phyloP scores from a whole-genome alignment of 2,113 vertebrate species.

The Barnardius zonarius region DNA sequence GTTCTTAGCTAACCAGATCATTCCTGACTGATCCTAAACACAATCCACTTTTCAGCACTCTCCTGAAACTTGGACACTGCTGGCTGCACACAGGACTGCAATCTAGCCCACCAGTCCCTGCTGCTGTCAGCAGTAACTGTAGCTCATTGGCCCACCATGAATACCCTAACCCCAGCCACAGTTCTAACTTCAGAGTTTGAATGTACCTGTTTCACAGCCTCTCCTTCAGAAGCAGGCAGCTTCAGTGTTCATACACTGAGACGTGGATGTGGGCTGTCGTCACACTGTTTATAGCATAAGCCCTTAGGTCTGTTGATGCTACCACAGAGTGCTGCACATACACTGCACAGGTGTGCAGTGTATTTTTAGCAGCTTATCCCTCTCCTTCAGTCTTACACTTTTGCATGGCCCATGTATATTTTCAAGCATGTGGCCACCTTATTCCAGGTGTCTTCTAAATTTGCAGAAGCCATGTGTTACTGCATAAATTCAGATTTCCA shows the following conservation, averaged over 20 bases:
- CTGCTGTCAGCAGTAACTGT: not conserved
- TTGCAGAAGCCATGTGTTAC: not conserved
- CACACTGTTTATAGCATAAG: not conserved
- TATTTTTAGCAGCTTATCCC: not conserved
- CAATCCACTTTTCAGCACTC: not conserved
- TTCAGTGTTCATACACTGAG: not conserved
- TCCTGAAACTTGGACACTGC: not conserved
- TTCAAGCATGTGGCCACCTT: not conserved
- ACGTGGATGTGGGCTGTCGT: not conserved
- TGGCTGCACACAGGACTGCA: not conserved
- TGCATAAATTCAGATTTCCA: not conserved
- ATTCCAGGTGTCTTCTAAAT: not conserved
- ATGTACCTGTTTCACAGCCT: not conserved
- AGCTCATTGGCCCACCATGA: not conserved
- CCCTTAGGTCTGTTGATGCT: not conserved
- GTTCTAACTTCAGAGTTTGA: not conserved
- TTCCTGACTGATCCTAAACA: not conserved
- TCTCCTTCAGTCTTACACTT: not conserved
- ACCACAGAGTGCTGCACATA: fast-evolving
- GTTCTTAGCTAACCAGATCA: not conserved
- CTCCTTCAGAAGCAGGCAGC: not conserved
- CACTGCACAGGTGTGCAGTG: fast-evolving
- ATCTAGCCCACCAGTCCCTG: not conserved
- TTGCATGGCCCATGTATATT: not conserved
- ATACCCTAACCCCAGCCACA: not conserved